Evolutionary conservation across 2,113 vertebrate species (phyloP), one percentile per base, ranked within the genome.

Genomic region (Megaleporinus macrocephalus): DNA sequence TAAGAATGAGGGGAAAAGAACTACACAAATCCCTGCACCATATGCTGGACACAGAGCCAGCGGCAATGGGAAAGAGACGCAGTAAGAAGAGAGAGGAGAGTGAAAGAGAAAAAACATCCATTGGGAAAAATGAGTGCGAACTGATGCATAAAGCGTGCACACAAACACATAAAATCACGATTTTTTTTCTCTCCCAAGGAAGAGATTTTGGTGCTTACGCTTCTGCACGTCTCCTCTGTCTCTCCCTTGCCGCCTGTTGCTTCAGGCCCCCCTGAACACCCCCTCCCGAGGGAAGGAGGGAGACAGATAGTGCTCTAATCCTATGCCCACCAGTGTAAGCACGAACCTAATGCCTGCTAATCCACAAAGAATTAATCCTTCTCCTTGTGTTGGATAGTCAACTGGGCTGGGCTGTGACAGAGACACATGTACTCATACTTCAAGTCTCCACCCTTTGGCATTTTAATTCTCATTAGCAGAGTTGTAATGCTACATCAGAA

Each of bases 341-440:
- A 93, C 90, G 94, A 94, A 95, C 92, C 93, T 93, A 94, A 94
- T 94, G 92, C 91, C 92, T 86, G 90, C 86, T 94, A 94, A 95
- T 91, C 92, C 93, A 92, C 89, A 91, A 93, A 93, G 93, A 95
- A 94, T 93, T 93, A 94, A 95, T 95, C 93, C 91, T 84, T 90
- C 87, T 89, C 78, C 88, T 94, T 91, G 84, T 90, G 86, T 86
- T 86, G 87, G 89, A 84, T 85, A 85, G 84, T 86, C 84, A 89
- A 81, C 80, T 82, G 81, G 80, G 87, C n/a, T 47, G 49, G 76
- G 70, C 22, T 79, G 26, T 41, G 66, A 65, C 61, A 75, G 57
- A 73, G 53, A 79, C 36, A 74, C 83, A 61, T 83, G 47, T 69
- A 83, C 87, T 82, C 86, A 84, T 85, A 91, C 86, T 90, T 88